A percentile compares a stretch with the other conserved stretches of the same genome.
These are phyloP conservation scores for Hyposoter dolosus DNA, from an alignment of 2,888 invertebrate genomes.

Conservation along the genomic window DNA sequence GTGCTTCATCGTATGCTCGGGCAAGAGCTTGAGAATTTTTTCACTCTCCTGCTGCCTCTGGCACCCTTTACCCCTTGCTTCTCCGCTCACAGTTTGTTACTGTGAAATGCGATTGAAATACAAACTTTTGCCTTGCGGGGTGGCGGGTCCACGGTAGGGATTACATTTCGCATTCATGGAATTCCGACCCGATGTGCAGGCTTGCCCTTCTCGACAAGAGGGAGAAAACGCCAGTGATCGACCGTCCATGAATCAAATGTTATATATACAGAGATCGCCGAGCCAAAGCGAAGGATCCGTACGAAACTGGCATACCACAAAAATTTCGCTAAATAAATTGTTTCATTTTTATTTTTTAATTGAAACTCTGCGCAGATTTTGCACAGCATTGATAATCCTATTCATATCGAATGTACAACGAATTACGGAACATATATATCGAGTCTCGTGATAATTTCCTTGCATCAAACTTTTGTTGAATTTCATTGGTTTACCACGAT, in stretches of 20 bases:
- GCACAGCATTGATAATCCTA: too few relatives aligned
- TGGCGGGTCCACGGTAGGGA: constrained; percentile 67
- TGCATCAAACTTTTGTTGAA: too few relatives aligned
- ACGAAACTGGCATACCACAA: not conserved
- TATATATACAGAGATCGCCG: constrained; percentile 18
- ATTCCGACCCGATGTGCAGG: constrained; percentile 71
- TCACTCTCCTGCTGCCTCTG: constrained; percentile 11
- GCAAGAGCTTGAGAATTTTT: constrained; percentile 25
- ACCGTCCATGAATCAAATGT: constrained; percentile 80
- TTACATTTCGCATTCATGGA: constrained; percentile 82
- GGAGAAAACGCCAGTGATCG: constrained; percentile 53
- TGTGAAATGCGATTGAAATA: constrained; percentile 75
- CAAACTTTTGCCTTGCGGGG: constrained; percentile 72
- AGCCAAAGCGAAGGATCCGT: not conserved
- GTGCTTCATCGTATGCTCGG: constrained; percentile 30
- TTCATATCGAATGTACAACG: too few relatives aligned
- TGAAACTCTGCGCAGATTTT: too few relatives aligned
- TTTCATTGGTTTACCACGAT: too few relatives aligned
- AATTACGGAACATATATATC: too few relatives aligned
- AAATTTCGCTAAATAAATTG: not conserved
- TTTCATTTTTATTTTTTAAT: not conserved
- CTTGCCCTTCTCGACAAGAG: constrained; percentile 7
- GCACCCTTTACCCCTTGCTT: constrained; percentile 6
- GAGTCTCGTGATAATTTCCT: too few relatives aligned
- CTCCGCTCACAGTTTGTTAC: constrained; percentile 71